Evolutionary conservation across 2,113 vertebrate species (phyloP), one percentile per base, ranked within the genome.

Genomic region (Phodopus roborovskii): DNA sequence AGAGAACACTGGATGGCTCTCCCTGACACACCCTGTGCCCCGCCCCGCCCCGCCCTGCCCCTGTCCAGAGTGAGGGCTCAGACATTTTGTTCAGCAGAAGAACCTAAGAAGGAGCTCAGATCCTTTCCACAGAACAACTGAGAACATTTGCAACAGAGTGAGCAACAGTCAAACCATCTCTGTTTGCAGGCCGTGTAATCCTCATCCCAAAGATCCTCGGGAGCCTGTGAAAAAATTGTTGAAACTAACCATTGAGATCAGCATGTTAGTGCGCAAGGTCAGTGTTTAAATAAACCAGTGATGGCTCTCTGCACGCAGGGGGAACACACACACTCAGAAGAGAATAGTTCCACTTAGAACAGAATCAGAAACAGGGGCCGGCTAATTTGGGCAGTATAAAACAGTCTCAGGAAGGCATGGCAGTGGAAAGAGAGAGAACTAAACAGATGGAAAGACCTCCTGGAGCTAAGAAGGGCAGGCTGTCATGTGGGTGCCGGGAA

Each of bases 231-330:
- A 94, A 96, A n/a, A 64, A 42, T 15, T 11, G 66, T 53, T 94
- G 30, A 85, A 94, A 87, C 2, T 10, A 90, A 74, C 48, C 73
- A 90, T 45, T 68, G 50, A 92, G 11, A 74, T 89, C 53, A 71
- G 11, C 15, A 48, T 90, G 66, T 82, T 68, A 87, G 33, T 22
- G 87, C 48, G 62, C 10, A 88, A 42, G 39, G 62, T 56, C 71
- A 88, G 66, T 77, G 91, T 93, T 85, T 85, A 15, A 70, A 90
- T 87, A 79, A 90, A 48, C 58, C 28, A 78, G 20, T 36, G 70
- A 1, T n/a, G 13, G 75, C 77, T 79, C 84, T 64, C 48, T 48
- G 62, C 30, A 85, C 7, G 22, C 89, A 24, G 30, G n/a, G 70
- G 77, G 26, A 93, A 81, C 7, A 75, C 64, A 50, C 58, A 30